Evolutionary conservation across 2,113 vertebrate genomes (phyloP), one percentile per base, ranked within the genome.

Genomic region (Morone chrysops): DNA sequence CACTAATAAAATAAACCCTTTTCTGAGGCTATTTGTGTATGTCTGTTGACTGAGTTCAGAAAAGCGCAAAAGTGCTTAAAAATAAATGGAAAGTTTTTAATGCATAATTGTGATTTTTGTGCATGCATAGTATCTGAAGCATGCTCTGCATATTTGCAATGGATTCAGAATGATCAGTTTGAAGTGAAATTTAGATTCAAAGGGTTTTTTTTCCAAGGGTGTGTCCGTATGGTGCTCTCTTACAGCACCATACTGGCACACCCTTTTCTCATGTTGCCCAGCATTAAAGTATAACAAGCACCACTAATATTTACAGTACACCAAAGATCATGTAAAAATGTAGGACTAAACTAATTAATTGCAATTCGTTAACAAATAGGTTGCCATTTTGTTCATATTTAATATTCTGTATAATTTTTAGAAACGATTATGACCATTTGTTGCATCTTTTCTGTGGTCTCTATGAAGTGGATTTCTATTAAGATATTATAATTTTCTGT

Each of bases 1-100:
- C 89, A 90, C 80, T 80, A 71, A 92, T 85, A 79, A 90, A 92
- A 87, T 91, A 87, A 84, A 88, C 4, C 59, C 80, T 75, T 76
- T 80, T 56, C 78, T n/a, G 6, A 78, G 74, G 70, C 70, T 84
- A 63, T 88, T 87, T 80, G 76, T 71, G 84, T 79, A 41, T 80
- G 63, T 85, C 65, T 84, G 56, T 76, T 87, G 83, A 88, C 75
- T 82, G 81, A 81, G 78, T 75, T 80, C 51, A 20, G 50, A 85
- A 20, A 54, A 70, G 57, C 13, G 16, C 25, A 62, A 65, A 25
- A 72, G 62, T 54, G 75, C 13, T 66, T 43, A 9, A 67, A 89
- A 81, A 78, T 12, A 60, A 74, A 73, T 17, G 4, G 36, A 53
- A 81, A 54, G 78, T 48, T 36, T 61, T 79, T 7, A 80, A 83